These are phyloP conservation scores for Bombus affinis DNA, from an alignment of 1,140 invertebrate species.

Conservation along the genomic window DNA sequence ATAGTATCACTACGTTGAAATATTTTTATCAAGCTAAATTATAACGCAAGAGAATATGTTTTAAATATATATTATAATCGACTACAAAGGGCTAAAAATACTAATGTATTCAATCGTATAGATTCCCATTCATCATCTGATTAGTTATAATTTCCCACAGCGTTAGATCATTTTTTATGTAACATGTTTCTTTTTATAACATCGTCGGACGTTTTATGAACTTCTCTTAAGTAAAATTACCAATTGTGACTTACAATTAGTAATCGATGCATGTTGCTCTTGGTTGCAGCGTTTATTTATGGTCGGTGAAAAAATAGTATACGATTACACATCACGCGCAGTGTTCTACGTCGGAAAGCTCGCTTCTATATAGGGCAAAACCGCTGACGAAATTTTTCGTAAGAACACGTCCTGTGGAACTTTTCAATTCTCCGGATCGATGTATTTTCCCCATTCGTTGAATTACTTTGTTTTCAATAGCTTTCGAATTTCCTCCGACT, in stretches of 20 bases:
- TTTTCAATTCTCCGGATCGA: neutral
- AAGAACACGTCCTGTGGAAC: constrained; percentile 18
- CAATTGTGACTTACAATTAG: constrained; percentile 6
- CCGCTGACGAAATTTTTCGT: constrained; percentile 39
- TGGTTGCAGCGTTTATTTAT: constrained; percentile 38
- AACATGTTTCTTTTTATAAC: neutral
- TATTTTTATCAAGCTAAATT: neutral
- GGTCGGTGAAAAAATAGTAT: constrained; percentile 47
- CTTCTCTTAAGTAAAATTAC: neutral
- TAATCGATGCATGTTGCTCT: neutral
- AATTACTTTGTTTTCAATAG: neutral
- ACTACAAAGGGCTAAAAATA: neutral
- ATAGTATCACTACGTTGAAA: neutral
- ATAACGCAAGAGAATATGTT: neutral
- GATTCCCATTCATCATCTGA: neutral
- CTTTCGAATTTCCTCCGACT: neutral
- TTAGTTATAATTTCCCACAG: neutral
- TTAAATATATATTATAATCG: neutral
- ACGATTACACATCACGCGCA: constrained; percentile 25
- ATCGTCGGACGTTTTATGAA: too few species aligned
- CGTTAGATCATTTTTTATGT: neutral
- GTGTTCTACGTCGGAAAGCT: neutral
- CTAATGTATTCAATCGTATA: neutral
- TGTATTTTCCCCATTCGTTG: neutral
- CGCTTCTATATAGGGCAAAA: neutral